phyloP scores from a whole-genome alignment of 2,797 vertebrate species.

The Cryptoblepharus egeriae region DNA sequence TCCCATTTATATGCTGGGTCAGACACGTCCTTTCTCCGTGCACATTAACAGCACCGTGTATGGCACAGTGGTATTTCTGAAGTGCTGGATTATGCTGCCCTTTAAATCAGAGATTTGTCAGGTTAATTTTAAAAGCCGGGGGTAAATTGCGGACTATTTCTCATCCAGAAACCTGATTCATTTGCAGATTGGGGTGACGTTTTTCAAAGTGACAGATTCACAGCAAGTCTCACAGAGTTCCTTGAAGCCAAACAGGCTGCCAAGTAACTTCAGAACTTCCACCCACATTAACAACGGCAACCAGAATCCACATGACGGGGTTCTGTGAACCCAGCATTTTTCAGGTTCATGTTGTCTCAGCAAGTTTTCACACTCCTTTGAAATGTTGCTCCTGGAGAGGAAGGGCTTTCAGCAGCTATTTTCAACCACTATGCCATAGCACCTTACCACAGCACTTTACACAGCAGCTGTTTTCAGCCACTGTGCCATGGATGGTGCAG shows the following conservation, averaged over 20 bases:
- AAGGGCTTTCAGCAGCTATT: not conserved
- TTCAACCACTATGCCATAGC: no score
- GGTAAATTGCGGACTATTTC: conserved; percentile 53
- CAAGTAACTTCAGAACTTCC: not conserved
- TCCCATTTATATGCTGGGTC: conserved; percentile 54
- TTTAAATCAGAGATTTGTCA: conserved; percentile 48
- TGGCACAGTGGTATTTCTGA: conserved; percentile 17
- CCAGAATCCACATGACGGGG: not conserved
- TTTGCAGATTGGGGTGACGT: conserved; percentile 54
- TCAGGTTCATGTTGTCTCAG: not conserved
- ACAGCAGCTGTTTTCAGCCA: no score
- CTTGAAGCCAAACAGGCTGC: not conserved
- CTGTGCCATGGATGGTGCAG: no score
- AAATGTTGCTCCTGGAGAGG: not conserved
- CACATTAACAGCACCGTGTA: no score
- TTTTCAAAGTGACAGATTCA: not conserved
- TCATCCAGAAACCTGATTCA: conserved; percentile 58
- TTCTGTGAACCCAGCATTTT: not conserved
- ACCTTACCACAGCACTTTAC: no score
- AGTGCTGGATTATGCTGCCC: not conserved
- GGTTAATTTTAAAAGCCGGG: conserved; percentile 60
- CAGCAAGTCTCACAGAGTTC: not conserved
- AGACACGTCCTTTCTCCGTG: not conserved
- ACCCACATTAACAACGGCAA: not conserved
- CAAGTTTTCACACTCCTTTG: not conserved